Base-by-base conservation (phyloP, 2,888 invertebrate genomes). In the Caenorhabditis doughertyi region DNA sequence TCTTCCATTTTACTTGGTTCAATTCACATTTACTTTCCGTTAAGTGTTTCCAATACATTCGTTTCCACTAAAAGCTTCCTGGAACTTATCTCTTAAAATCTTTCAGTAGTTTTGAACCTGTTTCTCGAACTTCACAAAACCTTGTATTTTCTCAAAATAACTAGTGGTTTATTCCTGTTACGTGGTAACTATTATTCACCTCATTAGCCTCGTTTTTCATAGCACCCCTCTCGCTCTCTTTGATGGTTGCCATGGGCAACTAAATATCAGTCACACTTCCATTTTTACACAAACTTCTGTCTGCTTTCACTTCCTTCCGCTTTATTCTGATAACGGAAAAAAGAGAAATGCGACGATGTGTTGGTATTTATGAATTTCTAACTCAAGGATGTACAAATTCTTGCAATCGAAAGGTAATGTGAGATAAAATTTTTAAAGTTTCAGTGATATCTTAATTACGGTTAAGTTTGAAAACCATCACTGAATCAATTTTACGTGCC, bases 321-420 rank as follows among this genome's bases (percentile, higher is more conserved):
- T 51, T 23, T 11, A 23, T 23, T 23, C 23, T 18, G 3, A 32
- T 16, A 2, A 27, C 9, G 21, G 4, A 16, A 29, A 64, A 13
- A 35, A 51, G 51, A 65, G 25, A 51, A 5, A 47, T 65, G 51
- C 32, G 35, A 51, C 23, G 49, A 9, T 32, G 49, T 11, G 16
- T 8, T 11, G 51, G 51, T 51, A n/a, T 35, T 23, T 35, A 11
- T 25, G 49, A 35, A 1, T 51, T 65, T 35, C 51, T 65, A 5
- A 65, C 29, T 51, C 65, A 51, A 65, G 51, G 65, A 49, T 65
- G 65, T 23, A 51, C 65, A 21, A 29, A 18, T 21, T 47, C 27
- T 18, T 64, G 64, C 21, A 25, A 23, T 47, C 27, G 51, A 7
- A 11, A 51, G 64, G 65, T 35, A 51, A 32, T 7, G n/a, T n/a